A percentile compares a stretch with the other conserved stretches of the same genome.
These are phyloP conservation scores for Galemys pyrenaicus DNA, from an alignment of 2,113 vertebrate genomes.

Conservation along the genomic window DNA sequence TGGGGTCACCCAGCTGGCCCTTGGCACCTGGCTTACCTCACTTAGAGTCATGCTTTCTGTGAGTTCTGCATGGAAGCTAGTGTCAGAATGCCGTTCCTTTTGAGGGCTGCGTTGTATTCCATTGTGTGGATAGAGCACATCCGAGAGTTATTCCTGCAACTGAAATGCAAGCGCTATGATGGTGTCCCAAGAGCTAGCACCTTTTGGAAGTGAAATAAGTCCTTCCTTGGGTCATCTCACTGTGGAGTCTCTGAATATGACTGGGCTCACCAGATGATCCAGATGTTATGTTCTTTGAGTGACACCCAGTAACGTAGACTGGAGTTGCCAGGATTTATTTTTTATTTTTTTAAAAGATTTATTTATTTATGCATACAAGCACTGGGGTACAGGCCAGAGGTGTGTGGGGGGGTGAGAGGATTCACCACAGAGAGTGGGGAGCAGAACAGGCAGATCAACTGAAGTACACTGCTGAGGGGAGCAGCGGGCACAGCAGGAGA, in stretches of 20 bases:
- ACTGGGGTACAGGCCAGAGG: no score
- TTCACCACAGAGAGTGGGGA: no score
- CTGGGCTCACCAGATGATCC: background rate
- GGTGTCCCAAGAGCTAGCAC: background rate
- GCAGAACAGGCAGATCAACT: no score
- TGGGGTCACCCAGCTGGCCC: background rate
- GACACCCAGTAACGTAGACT: background rate
- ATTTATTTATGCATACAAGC: no score
- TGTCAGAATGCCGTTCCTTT: background rate
- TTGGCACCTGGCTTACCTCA: background rate
- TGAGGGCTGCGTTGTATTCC: background rate
- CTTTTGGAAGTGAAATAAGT: background rate
- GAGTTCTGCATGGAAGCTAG: background rate
- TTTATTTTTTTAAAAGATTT: no score
- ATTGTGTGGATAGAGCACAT: background rate
- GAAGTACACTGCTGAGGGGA: no score
- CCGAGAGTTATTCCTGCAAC: background rate
- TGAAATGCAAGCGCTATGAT: background rate
- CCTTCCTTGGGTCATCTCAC: background rate
- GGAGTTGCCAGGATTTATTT: background rate
- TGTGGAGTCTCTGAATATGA: background rate
- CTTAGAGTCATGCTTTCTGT: background rate
- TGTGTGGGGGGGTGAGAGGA: no score
- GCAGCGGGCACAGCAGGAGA: no score
- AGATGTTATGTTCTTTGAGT: background rate